phyloP scores from a whole-genome alignment of 2,113 vertebrate species.

The Apodemus speciosus region DNA sequence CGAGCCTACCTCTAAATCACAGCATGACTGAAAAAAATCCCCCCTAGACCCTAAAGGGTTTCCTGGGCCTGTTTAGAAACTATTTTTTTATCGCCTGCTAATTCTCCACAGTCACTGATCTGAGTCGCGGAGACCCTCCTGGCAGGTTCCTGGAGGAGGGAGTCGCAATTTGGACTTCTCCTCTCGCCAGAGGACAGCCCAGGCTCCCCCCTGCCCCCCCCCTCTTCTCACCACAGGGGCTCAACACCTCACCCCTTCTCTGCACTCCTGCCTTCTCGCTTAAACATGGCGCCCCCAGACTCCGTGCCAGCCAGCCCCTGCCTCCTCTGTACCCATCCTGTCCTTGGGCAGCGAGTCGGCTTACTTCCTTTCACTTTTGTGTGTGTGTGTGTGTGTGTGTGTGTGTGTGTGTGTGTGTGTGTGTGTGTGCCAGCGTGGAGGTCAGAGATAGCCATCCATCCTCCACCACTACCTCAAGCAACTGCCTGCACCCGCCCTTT shows the following conservation, averaged over 20 bases:
- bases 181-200: background rate
- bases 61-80: background rate
- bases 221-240: background rate
- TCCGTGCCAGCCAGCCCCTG: background rate
- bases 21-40: background rate
- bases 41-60: background rate
- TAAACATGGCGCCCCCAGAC: background rate
- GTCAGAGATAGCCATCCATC: background rate
- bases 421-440: fast-evolving
- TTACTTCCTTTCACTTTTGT: background rate
- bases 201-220: background rate
- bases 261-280: background rate
- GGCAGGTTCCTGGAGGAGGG: background rate
- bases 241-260: background rate
- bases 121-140: background rate
- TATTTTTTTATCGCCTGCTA: background rate
- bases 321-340: too few species aligned
- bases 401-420: too few species aligned
- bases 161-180: background rate
- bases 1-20: background rate
- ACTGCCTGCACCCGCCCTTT: background rate
- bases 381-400: background rate
- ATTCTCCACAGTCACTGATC: background rate
- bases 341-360: background rate
- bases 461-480: background rate